A percentile compares a stretch with the other conserved stretches of the same genome.
Evolutionary conservation across 2,797 vertebrate species (phyloP).

Genomic region (Tympanoctomys barrerae): DNA sequence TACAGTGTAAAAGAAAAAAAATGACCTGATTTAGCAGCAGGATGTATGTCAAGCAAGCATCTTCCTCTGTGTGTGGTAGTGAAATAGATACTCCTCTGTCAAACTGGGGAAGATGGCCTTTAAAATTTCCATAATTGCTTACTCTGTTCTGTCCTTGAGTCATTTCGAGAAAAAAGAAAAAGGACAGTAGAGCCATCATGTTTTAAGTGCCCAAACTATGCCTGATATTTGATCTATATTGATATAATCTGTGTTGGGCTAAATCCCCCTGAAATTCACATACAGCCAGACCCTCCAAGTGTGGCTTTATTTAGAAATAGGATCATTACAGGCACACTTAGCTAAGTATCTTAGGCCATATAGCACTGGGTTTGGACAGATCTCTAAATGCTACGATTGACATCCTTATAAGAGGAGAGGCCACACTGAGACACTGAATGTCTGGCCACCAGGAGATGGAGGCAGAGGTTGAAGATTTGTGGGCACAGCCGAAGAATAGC

Average conservation of each 20-base stretch:
- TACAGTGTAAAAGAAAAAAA: constrained; percentile 44
- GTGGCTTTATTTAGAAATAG: background rate
- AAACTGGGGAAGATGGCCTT: background rate
- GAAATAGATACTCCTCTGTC: background rate
- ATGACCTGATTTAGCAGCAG: constrained; percentile 7
- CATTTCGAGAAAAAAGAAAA: background rate
- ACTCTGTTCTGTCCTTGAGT: background rate
- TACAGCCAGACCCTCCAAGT: constrained; percentile 1
- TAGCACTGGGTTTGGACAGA: background rate
- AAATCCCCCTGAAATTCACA: background rate
- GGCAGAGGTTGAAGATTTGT: background rate
- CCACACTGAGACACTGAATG: background rate
- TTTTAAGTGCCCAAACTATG: background rate
- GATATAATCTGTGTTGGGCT: background rate
- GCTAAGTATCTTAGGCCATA: background rate
- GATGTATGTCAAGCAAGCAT: background rate
- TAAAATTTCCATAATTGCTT: background rate
- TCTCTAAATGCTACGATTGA: background rate
- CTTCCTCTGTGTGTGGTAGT: background rate
- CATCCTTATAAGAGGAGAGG: background rate
- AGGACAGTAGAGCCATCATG: background rate
- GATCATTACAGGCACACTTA: background rate
- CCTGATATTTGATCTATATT: background rate
- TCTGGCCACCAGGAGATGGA: background rate
- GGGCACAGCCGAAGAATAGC: background rate